Evolutionary conservation across 2,888 invertebrate species (phyloP).

Genomic region (Linyphia triangularis): DNA sequence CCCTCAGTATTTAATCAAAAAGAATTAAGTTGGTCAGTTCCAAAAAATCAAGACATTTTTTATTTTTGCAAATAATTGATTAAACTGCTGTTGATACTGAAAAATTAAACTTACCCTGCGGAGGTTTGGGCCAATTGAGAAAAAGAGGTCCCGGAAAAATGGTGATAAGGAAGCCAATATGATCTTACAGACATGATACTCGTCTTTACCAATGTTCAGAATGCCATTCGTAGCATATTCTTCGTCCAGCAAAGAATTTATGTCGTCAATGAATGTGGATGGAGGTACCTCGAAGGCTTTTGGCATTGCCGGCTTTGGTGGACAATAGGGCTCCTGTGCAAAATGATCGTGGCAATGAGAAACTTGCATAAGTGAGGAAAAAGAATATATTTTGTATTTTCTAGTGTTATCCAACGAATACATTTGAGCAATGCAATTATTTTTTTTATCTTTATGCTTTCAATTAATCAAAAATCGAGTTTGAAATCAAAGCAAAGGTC

Average conservation of each 20-base stretch:
- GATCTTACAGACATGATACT: conserved; percentile 91
- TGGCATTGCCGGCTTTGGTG: conserved; percentile 92
- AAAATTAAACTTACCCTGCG: background rate
- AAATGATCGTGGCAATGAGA: no score
- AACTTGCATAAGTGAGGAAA: no score
- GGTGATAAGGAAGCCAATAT: conserved; percentile 91
- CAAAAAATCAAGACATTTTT: no score
- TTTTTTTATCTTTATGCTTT: no score
- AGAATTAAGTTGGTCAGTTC: no score
- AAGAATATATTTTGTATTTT: no score
- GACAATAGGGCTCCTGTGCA: conserved; percentile 94
- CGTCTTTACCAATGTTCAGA: conserved; percentile 87
- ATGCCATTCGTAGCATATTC: conserved; percentile 93
- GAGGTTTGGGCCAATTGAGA: conserved; percentile 83
- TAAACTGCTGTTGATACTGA: background rate
- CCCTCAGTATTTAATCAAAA: no score
- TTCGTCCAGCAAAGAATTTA: conserved; percentile 87
- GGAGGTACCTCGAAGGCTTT: conserved; percentile 87
- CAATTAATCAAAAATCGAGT: no score
- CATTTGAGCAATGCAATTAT: no score
- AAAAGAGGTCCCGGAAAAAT: conserved; percentile 81
- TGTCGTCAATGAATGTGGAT: conserved; percentile 89
- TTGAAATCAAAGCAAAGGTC: no score
- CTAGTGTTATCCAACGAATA: no score
- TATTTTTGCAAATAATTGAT: no score